Evolutionary conservation across 1,140 invertebrate species (phyloP).

Genomic region (Euschistus heros): DNA sequence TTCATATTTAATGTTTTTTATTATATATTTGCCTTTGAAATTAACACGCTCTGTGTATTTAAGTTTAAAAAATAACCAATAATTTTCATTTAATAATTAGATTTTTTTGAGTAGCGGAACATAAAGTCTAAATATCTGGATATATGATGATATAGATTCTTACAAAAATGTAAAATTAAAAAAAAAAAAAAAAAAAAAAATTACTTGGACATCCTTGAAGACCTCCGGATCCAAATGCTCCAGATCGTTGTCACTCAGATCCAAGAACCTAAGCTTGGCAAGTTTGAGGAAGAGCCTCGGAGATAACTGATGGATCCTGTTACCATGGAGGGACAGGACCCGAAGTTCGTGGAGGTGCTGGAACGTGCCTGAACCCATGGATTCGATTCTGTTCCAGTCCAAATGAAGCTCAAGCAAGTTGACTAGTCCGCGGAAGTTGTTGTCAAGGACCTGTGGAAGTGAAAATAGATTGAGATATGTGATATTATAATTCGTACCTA

Average conservation of each 20-base stretch:
- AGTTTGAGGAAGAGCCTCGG: constrained; percentile 54
- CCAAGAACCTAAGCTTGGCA: constrained; percentile 52
- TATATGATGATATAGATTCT: too few relatives aligned
- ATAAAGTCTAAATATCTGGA: too few relatives aligned
- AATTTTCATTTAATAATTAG: too few relatives aligned
- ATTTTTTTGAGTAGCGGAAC: too few relatives aligned
- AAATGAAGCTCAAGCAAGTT: constrained; percentile 39
- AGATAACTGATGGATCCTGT: constrained; percentile 55
- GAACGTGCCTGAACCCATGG: constrained; percentile 56
- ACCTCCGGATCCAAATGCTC: constrained; percentile 59
- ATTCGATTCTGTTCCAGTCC: constrained; percentile 40
- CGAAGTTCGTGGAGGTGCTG: constrained; percentile 52
- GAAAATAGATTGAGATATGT: too few relatives aligned
- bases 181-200: too few relatives aligned
- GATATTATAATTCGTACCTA: too few relatives aligned
- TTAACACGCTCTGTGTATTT: too few relatives aligned
- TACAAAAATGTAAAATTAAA: too few relatives aligned
- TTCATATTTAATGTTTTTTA: too few relatives aligned
- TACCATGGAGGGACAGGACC: constrained; percentile 55
- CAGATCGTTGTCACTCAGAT: constrained; percentile 62
- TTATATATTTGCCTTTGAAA: too few relatives aligned
- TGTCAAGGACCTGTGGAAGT: constrained; percentile 32
- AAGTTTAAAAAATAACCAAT: too few relatives aligned
- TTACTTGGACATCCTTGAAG: constrained; percentile 59
- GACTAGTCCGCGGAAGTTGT: constrained; percentile 36